Evolutionary conservation across 2,797 vertebrate genomes (phyloP), one percentile per base, ranked within the genome.

Genomic region (Fringilla coelebs): DNA sequence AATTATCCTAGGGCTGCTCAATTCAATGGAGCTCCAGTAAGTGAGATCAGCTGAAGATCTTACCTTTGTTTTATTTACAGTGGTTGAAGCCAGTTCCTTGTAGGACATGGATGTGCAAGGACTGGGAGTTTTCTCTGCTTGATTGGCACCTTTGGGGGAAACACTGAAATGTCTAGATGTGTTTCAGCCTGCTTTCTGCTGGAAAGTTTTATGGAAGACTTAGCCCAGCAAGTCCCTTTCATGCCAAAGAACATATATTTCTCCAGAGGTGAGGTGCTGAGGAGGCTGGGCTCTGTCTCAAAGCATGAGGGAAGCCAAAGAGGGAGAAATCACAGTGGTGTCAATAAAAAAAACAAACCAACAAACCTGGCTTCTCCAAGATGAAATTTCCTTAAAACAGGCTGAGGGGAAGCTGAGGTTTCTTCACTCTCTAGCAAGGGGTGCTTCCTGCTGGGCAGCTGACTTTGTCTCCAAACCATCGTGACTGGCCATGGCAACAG

Each of bases 11-110:
- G 78, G 34, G 58, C 75, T 74, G 62, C 26, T 72, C 89, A 77
- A 31, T 88, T 92, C 90, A 89, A 7, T 58, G 84, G 68, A 88
- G 65, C 11, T 79, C 49, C 63, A 90, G 52, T 77, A 96, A 93
- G 5, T 67, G 25, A 46, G 46, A 85, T 74, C 61, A 85, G 72
- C 49, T 93, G 86, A 89, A 89, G 49, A 61, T 9, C 0, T 0
- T 77, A 95, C 81, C 78, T 96, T 92, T 85, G 45, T 58, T 87
- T 80, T 93, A 85, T 78, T 92, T 83, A 57, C 40, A 43, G 43
- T 52, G 49, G 17, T 58, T 58, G 40, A 85, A 79, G 41, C 25
- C 32, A 57, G 34, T 26, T 72, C 25, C 29, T 79, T 61, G 32
- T 5, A 80, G 54, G 48, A 32, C 45, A 57, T 25, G n/a, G 67